Base-by-base conservation (phyloP, 2,888 invertebrate genomes). In the Tetheella fluctuosa region DNA sequence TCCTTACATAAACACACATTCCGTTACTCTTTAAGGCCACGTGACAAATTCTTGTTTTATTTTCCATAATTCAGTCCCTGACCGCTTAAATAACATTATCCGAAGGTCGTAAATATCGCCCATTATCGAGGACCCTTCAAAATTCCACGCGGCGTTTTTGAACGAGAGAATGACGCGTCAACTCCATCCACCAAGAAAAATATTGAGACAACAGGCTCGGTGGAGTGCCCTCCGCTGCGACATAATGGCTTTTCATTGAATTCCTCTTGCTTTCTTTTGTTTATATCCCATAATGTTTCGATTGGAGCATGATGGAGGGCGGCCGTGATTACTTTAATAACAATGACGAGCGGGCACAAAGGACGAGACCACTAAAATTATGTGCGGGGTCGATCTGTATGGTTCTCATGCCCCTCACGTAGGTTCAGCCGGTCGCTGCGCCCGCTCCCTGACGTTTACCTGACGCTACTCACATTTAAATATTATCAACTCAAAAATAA, bases 211-310 rank as follows among this genome's bases (percentile, higher is more conserved):
- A 90, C 90, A 89, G 85, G 68, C 79, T 73, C 66, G 66, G 76
- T 81, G 81, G 84, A 91, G 91, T 80, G 86, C 89, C 75, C 91
- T 92, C 79, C 84, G 77, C 86, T 74, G 88, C 86, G 88, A 90
- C 92, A 91, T 91, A 92, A 92, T 92, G 88, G 92, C 89, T 87
- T 92, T 91, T 90, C 91, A 91, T 90, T 91, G 88, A 91, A 92
- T 92, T 89, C 90, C 86, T 86, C 84, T 89, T 88, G 87, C 82
- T 91, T 86, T 89, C 92, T 92, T 93, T 93, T 93, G 92, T 93
- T 92, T 93, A 91, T 90, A 90, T 88, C 90, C 91, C 88, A 90
- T 91, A 91, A 91, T 91, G 91, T 91, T 91, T 88, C 91, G 91
- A 91, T 92, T 89, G 91, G 87, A 82, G 84, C 82, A 86, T 83